Evolutionary conservation across 2,888 invertebrate species (phyloP), one percentile per base, ranked within the genome.

Genomic region (Myopa testacea): DNA sequence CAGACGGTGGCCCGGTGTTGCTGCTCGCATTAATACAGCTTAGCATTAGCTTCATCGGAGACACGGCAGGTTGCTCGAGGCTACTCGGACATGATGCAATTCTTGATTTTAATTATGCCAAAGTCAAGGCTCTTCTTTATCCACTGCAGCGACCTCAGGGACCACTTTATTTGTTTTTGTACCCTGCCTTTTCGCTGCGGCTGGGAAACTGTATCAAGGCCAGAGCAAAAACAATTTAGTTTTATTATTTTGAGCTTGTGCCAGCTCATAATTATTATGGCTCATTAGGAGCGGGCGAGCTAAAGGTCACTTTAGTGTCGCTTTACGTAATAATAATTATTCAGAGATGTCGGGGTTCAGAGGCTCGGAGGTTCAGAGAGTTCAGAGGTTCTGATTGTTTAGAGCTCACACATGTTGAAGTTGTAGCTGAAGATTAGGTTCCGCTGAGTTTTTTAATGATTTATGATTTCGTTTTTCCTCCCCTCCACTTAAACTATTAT

Each of bases 91-190:
- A 55, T 37, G 34, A 55, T 55, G 37, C 69, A 69, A 70, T 34
- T 70, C 65, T 8, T 14, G 16, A 55, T 67, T 67, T 67, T 67
- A 8, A 67, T 40, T 67, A 40, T 67, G 40, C 0, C 40, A n/a
- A 4, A 67, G 40, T 40, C 67, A 40, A 67, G 67, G 40, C 6
- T 40, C 2, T n/a, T 55, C 10, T 55, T n/a, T 3, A n/a, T n/a
- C 5, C 55, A 16, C 26, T 26, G 26, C 26, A 26, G 26, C 1
- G 26, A 26, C 26, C 26, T 26, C 16, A 55, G 16, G 55, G 55
- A 55, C 4, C 50, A 10, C 50, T 14, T 8, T 10, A 14, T 50
- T 55, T 14, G 14, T 55, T 55, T 5, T 55, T 55, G 14, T 6
- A 12, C 14, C 4, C 55, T 55, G 16, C 4, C 10, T n/a, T 45